Evolutionary conservation across 2,888 invertebrate species (phyloP).

Genomic region (Ditula angustiorana): DNA sequence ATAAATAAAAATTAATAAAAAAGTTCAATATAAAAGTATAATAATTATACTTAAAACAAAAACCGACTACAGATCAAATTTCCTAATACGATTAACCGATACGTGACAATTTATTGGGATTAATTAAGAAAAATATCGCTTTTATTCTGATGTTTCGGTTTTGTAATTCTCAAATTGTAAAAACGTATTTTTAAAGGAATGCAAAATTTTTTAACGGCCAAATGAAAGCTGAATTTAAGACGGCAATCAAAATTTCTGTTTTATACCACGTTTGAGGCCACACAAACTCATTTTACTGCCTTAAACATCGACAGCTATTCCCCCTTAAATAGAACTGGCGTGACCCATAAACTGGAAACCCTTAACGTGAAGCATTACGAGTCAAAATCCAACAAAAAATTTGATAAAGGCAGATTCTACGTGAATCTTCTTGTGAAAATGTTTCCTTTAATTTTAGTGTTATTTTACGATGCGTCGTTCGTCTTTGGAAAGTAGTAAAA

Average conservation of each 20-base stretch:
- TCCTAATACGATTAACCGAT: no score
- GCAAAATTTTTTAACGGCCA: conserved; percentile 42
- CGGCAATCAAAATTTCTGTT: conserved; percentile 49
- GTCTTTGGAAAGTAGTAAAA: conserved; percentile 33
- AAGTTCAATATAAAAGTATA: no score
- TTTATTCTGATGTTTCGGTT: no score
- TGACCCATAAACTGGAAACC: not conserved
- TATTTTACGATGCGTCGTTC: conserved; percentile 35
- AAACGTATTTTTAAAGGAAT: not conserved
- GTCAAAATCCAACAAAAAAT: conserved; percentile 9
- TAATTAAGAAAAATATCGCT: no score
- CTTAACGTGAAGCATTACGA: conserved; percentile 4
- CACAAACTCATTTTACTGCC: conserved; percentile 52
- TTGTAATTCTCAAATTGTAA: not conserved
- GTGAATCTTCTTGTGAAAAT: conserved; percentile 14
- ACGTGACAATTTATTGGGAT: no score
- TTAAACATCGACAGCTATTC: conserved; percentile 48
- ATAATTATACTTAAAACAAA: no score
- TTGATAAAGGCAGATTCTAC: not conserved
- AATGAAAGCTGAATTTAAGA: conserved; percentile 47
- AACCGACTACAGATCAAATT: no score
- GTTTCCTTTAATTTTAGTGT: conserved; percentile 34
- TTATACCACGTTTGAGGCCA: conserved; percentile 48
- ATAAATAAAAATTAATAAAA: no score
- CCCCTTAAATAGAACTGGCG: conserved; percentile 13